Conservation (phyloP, 1,140 invertebrate genomes). For the Danaus plexippus region DNA sequence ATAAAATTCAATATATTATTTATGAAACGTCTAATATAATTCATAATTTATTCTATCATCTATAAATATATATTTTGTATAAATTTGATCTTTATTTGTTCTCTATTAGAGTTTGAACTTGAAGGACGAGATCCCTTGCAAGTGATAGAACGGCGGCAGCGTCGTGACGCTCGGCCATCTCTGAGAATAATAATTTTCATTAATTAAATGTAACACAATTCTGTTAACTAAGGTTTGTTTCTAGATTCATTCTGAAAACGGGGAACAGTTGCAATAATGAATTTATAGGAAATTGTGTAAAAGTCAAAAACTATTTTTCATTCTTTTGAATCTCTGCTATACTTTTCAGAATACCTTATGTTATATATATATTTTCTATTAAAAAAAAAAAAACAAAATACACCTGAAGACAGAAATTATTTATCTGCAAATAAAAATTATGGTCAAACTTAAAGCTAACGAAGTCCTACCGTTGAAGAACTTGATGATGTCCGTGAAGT, state of each 20-base stretch:
- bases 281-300: too few species aligned
- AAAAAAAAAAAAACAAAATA: neutral
- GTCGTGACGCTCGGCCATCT: constrained; percentile 96
- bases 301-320: too few species aligned
- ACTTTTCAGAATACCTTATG: too few species aligned
- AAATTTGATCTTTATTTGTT: constrained; percentile 77
- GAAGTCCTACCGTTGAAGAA: constrained; percentile 90
- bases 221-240: too few species aligned
- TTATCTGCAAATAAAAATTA: too few species aligned
- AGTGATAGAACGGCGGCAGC: constrained; percentile 85
- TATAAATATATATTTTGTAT: constrained; percentile 3
- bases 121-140: constrained; percentile 86
- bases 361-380: too few species aligned
- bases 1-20: constrained; percentile 2
- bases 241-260: too few species aligned
- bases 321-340: too few species aligned
- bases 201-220: neutral
- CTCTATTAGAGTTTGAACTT: constrained; percentile 92
- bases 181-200: constrained; percentile 73
- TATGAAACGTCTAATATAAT: constrained; percentile 12
- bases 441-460: constrained; percentile 9
- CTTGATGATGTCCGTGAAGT: constrained; percentile 98
- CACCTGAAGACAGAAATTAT: too few species aligned
- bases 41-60: constrained; percentile 12
- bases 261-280: too few species aligned